phyloP scores from a whole-genome alignment of 1,140 invertebrate genomes.

The Brachionus angularis region DNA sequence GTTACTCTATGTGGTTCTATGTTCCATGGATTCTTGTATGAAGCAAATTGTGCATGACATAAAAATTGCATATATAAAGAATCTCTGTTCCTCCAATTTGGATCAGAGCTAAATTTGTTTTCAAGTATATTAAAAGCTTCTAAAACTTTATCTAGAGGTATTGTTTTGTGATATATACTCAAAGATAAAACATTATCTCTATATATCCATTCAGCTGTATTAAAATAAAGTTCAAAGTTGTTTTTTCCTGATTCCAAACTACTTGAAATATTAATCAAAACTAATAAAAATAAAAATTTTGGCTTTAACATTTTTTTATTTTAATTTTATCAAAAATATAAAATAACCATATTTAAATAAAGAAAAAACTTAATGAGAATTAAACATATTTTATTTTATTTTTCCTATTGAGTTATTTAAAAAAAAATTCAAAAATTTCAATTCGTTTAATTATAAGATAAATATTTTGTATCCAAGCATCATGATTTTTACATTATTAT shows the following conservation, averaged over 20 bases:
- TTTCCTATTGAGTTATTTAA: no score
- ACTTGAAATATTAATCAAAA: no score
- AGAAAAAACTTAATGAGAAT: no score
- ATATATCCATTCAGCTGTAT: background rate
- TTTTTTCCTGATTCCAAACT: background rate
- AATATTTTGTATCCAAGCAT: no score
- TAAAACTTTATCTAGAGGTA: background rate
- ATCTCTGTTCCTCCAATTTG: conserved; percentile 4
- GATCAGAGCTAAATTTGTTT: background rate
- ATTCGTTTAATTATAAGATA: no score
- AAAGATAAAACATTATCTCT: background rate
- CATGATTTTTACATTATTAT: no score
- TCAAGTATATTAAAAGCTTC: background rate
- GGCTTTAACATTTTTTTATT: no score
- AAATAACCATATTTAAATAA: no score
- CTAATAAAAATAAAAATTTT: no score
- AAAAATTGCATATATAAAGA: conserved; percentile 32
- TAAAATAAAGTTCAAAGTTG: conserved; percentile 6
- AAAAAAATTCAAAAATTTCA: no score
- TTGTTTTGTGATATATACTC: conserved; percentile 7
- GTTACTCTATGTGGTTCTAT: conserved; percentile 24
- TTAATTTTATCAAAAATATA: no score
- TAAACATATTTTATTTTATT: no score
- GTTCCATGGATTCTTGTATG: conserved; percentile 25
- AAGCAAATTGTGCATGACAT: conserved; percentile 6